A percentile compares a stretch with the other conserved stretches of the same genome.
These are phyloP conservation scores for Turritopsis rubra DNA, from an alignment of 30 jellyfish, hydroid and myxozoan genomes.

Conservation along the genomic window DNA sequence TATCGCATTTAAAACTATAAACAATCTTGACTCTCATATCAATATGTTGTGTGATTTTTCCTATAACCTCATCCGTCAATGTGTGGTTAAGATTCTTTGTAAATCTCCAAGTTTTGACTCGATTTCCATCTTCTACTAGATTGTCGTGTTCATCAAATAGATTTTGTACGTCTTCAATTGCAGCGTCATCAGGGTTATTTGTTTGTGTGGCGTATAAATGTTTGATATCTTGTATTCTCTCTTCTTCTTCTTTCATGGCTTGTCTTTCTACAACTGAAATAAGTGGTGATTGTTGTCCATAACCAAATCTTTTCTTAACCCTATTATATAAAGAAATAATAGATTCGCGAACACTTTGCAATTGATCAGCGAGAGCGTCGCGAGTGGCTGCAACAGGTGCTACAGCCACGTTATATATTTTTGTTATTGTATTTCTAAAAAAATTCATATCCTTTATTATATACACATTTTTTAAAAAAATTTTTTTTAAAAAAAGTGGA, in stretches of 20 bases:
- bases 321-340: too few species aligned
- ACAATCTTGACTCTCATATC: background rate
- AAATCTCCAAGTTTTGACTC: background rate
- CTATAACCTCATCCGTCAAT: background rate
- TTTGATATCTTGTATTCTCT: background rate
- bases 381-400: too few species aligned
- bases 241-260: too few species aligned
- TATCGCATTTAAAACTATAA: background rate
- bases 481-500: too few species aligned
- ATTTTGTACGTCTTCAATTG: background rate
- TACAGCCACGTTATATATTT: background rate
- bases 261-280: background rate
- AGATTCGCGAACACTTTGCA: too few species aligned
- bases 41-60: background rate
- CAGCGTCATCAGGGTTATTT: too few species aligned
- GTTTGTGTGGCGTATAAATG: background rate
- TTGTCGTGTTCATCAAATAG: background rate
- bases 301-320: too few species aligned
- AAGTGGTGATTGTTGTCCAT: too few species aligned
- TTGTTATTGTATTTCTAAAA: background rate
- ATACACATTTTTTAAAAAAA: too few species aligned
- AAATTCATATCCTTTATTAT: background rate
- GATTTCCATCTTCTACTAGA: background rate
- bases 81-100: background rate
- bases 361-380: too few species aligned